phyloP scores from a whole-genome alignment of 2,113 vertebrate species.

The human (Homo sapiens) region DNA sequence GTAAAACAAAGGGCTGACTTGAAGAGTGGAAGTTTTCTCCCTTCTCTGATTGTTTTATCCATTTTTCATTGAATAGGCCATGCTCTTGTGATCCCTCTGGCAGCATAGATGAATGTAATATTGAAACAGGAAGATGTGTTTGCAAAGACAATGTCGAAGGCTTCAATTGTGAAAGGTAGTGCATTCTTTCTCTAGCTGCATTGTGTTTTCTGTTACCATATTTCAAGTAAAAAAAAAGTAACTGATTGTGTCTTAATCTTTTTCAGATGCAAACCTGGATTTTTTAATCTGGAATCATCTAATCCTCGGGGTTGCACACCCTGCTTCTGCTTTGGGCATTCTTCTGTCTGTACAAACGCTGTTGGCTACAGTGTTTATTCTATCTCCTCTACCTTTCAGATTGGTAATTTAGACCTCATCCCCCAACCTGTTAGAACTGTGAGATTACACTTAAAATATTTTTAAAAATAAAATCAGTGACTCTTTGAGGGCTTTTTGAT shows the following conservation, averaged over 20 bases:
- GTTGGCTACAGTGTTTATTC: slow-evolving; percentile 88
- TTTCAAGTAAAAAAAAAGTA: neutral
- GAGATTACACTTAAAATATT: neutral
- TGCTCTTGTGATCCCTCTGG: slow-evolving; percentile 93
- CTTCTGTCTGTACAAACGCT: slow-evolving; percentile 93
- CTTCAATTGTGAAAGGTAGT: slow-evolving; percentile 96
- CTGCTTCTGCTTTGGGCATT: slow-evolving; percentile 98
- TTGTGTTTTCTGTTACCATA: neutral
- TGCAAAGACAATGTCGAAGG: slow-evolving; percentile 97
- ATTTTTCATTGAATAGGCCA: slow-evolving; percentile 80
- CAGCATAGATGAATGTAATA: slow-evolving; percentile 93
- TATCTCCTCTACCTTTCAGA: slow-evolving; percentile 89
- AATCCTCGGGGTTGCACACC: slow-evolving; percentile 94
- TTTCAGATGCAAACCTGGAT: slow-evolving; percentile 96
- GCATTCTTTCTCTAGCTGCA: neutral
- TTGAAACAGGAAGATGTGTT: slow-evolving; percentile 92
- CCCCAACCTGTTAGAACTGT: neutral
- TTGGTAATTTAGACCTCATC: slow-evolving; percentile 82
- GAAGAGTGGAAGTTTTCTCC: neutral
- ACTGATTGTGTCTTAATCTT: slow-evolving; percentile 16
- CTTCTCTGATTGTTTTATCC: neutral
- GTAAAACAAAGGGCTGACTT: neutral
- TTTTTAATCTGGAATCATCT: slow-evolving; percentile 92
- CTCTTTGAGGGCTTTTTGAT: slow-evolving; percentile 23
- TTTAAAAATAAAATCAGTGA: neutral